Base-by-base conservation (phyloP, 2,797 vertebrate species). In the Enteromius radiatus region DNA sequence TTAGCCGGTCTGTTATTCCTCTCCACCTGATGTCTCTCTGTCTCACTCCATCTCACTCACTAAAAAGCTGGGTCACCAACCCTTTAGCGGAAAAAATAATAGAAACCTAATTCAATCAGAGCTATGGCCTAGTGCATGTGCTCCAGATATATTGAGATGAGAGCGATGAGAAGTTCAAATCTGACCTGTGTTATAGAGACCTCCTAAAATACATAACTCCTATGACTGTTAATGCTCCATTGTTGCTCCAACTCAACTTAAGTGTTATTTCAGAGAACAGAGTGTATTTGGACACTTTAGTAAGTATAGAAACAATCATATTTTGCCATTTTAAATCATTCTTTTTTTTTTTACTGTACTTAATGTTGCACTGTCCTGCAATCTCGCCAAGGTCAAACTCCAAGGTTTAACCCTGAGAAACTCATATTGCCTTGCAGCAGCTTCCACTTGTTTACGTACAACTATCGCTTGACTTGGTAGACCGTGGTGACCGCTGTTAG, bases 1-100 rank as follows among this genome's bases (percentile, higher is more conserved):
- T 70, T 81, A 79, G 64, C 38, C 67, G 78, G 86, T 83, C 85
- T 86, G 8, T 83, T 85, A 84, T 82, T 82, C 77, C 78, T 73
- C 47, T 82, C 67, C 69, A 78, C 84, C 68, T 77, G 80, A 76
- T 68, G 80, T 75, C 80, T 82, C 33, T 17, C 61, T 65, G 71
- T 82, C 80, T 81, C 33, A 0, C 59, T 75, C 65, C 12, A 69
- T 69, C 36, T 70, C 67, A 45, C 47, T 63, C 26, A 31, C 59
- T 63, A 31, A 63, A 63, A 63, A 31, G 26, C 26, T 65, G 71
- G 49, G 33, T 64, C 49, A 67, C 33, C 71, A 73, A 15, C 69
- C 41, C 28, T 71, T 74, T 15, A 26, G 15, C n/a, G 1, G 56
- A 43, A 23, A 74, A 80, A 81, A 81, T 41, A 21, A 52, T 49